Evolutionary conservation across 1,140 invertebrate genomes (phyloP), one percentile per base, ranked within the genome.

Genomic region (Microplitis demolitor): DNA sequence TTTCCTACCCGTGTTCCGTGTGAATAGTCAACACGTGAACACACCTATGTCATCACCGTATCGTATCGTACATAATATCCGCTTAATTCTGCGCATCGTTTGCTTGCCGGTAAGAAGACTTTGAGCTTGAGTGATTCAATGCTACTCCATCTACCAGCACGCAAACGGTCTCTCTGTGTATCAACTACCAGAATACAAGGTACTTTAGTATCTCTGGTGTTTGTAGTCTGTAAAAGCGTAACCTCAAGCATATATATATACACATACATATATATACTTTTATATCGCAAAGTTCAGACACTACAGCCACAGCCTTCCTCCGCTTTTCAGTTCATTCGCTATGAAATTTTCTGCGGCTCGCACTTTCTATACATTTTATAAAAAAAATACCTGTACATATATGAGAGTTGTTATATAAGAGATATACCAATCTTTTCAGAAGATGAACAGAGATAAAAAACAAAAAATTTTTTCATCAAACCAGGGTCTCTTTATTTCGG

Each of bases 281-380:
- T n/a, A 31, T 34, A 31, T 39, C 34, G 35, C 60, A 62, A 62
- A 62, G 60, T 62, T 62, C 31, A 45, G 6, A 45, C 11, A 45
- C 5, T 45, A 8, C 39, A 45, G 11, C 8, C 39, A 45, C 2
- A 45, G 39, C 39, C 11, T 45, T 34, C 11, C 4, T 62, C 37
- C 35, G n/a, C 60, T 39, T 62, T 62, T 13, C 60, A 16, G 60
- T 62, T 62, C 60, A 62, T 35, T 62, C 60, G 14, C 35, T 3
- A 34, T 35, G 31, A 62, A 62, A 62, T 62, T 62, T 62, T 35
- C 60, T 62, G 60, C n/a, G 60, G 60, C 60, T 62, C 33, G 33
- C 60, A 39, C 60, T 37, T 14, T 31, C 3, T 56, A 56, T 56
- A 56, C n/a, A 24, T 24, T 24, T 24, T 24, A 24, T 24, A 50